phyloP scores from a whole-genome alignment of 2,888 invertebrate genomes.

The Seira musarum region DNA sequence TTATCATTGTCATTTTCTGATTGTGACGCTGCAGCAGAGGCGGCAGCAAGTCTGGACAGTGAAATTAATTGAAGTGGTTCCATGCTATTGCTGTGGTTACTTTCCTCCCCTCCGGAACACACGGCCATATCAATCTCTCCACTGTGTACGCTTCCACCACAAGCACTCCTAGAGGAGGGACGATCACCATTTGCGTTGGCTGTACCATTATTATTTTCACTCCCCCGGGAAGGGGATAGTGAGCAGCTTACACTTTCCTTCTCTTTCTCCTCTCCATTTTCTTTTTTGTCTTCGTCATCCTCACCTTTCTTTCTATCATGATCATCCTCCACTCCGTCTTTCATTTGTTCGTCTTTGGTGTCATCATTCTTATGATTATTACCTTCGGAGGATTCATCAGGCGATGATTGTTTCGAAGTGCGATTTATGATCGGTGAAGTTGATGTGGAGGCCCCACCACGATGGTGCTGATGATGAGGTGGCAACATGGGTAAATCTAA shows the following conservation, averaged over 20 bases:
- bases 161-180: constrained; percentile 45
- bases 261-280: constrained; percentile 41
- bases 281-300: constrained; percentile 26
- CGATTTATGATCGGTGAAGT: background rate
- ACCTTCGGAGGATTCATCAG: background rate
- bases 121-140: constrained; percentile 56
- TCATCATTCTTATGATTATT: constrained; percentile 32
- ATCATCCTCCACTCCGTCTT: constrained; percentile 50
- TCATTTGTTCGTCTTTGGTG: constrained; percentile 25
- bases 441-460: no score
- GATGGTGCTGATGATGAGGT: constrained; percentile 5
- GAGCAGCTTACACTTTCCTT: constrained; percentile 49
- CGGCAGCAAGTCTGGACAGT: constrained; percentile 44
- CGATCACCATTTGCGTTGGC: constrained; percentile 25
- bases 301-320: constrained; percentile 20
- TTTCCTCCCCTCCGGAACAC: constrained; percentile 51
- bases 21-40: constrained; percentile 23
- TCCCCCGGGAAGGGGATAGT: constrained; percentile 27
- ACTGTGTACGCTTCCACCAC: constrained; percentile 51
- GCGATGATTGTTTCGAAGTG: background rate
- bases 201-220: constrained; percentile 30
- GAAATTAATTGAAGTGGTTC: constrained; percentile 54
- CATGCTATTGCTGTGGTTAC: constrained; percentile 55
- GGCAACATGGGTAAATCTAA: background rate
- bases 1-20: no score